Base-by-base conservation (phyloP, 2,888 invertebrate species). In the Silvanus unidentatus region DNA sequence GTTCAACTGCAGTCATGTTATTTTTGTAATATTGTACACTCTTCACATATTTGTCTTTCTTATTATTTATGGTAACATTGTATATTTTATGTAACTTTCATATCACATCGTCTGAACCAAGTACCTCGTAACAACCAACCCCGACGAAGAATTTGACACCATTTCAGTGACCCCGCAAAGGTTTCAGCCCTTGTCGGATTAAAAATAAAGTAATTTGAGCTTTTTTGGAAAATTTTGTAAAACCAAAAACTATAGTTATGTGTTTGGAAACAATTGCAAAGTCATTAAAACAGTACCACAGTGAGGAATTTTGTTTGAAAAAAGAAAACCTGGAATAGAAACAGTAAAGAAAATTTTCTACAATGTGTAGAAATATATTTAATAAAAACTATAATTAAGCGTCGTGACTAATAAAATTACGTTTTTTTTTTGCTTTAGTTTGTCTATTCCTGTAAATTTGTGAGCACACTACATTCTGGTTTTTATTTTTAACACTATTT, bases 381-480 rank as follows among this genome's bases (percentile, higher is more conserved):
- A n/a, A n/a, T n/a, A n/a, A n/a, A 12, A 32, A 12, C 32, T 32
- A 12, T n/a, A 32, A 32, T 12, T 12, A 32, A 32, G 32, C 32
- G 13, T n/a, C n/a, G 32, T 32, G 32, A 4, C 32, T 32, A 32
- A 12, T 32, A 9, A 28, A 28, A 28, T 28, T 8, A 28, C 32
- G 32, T 32, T 32, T 12, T 32, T 32, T 32, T 22, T 22, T 22
- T 22, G 4, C 4, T 12, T 32, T 32, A 40, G 8, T 37, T 12
- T 37, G 4, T 3, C 52, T 48, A 56, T 50, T 54, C 56, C 60
- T 62, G 53, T 58, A 55, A 56, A 57, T 53, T 59, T 63, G 66
- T 66, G 66, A 66, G 66, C 66, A 65, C 60, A 60, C 62, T 62
- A 63, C 62, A 54, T 12, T 32, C 22, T 60, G 40, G 53, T 54